Base-by-base conservation (phyloP, 2,113 vertebrate genomes). In the Turnix velox region DNA sequence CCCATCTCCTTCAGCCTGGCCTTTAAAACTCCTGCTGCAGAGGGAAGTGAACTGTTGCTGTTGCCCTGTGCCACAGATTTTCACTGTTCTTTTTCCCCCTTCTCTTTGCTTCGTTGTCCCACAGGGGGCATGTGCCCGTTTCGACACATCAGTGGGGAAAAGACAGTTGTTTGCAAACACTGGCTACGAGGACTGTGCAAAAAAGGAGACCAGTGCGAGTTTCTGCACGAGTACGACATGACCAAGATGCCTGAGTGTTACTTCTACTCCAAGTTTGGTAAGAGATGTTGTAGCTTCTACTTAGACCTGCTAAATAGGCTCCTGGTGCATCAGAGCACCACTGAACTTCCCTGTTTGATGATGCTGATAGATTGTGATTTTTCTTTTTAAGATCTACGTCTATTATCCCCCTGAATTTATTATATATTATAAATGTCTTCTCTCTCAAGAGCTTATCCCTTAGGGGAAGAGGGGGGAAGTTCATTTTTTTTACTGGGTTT, bases 211-310 rank as follows among this genome's bases (percentile, higher is more conserved):
- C 99, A 99, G 96, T 99, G 99, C 65, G 99, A 99, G 97, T 99
- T 99, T 73, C 97, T 99, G 58, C 99, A 99, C 0, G 99, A 99
- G 69, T 99, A 99, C 9, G 99, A 99, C 97, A 99, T 99, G 99
- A 99, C 99, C 95, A 99, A 99, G 98, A 99, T 99, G 99, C 99
- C 99, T 0, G 99, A 99, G 96, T 99, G 99, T 96, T 99, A 99
- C 97, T 99, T 99, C 97, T 99, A 99, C 97, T 99, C 99, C 54
- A 99, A 99, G 95, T 99, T 99, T 25, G 99, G 99, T 99, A 92
- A 93, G 98, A 57, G 40, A 4, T 5, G 1, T 57, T 68, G 51
- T 35, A 73, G 59, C 65, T 88, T 46, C 77, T 91, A 18, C 57
- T 58, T 46, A 14, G 27, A 18, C 18, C 45, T 40, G 71, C 28